Conservation (phyloP, 2,113 vertebrate species). For the Odobenus rosmarus region DNA sequence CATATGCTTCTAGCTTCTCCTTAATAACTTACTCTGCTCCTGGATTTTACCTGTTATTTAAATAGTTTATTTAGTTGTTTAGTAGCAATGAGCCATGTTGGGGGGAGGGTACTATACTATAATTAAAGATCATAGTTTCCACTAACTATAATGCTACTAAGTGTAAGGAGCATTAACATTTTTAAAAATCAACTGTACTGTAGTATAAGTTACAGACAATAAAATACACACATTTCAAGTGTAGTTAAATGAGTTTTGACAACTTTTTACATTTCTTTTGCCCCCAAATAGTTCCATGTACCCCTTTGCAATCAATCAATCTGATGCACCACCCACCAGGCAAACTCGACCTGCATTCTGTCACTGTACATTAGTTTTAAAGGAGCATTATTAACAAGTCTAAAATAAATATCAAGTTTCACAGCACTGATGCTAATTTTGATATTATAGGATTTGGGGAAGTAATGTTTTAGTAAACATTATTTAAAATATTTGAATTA, state of each 20-base stretch:
- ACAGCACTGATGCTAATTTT: neutral
- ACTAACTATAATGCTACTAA: conserved; percentile 41
- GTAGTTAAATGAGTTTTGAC: neutral
- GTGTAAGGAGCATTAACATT: neutral
- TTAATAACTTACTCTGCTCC: neutral
- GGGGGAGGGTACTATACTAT: too few relatives aligned
- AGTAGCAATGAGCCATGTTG: neutral
- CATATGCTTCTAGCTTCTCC: neutral
- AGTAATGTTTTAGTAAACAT: conserved; percentile 32
- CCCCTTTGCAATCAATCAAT: neutral
- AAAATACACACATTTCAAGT: conserved; percentile 18
- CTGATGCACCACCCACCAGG: too few relatives aligned
- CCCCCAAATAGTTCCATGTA: neutral
- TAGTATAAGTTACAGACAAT: conserved; percentile 19
- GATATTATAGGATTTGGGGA: neutral
- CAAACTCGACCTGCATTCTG: neutral
- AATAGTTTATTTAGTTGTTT: neutral
- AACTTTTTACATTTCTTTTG: neutral
- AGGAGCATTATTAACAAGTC: neutral
- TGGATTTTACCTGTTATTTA: neutral
- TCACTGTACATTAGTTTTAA: neutral
- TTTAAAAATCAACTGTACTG: neutral
- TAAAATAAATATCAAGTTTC: conserved; percentile 25
- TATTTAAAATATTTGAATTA: conserved; percentile 36
- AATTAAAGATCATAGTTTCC: neutral